These are phyloP conservation scores for Dunckerocampus dactyliophorus DNA, from an alignment of 2,113 vertebrate genomes.

Conservation along the genomic window DNA sequence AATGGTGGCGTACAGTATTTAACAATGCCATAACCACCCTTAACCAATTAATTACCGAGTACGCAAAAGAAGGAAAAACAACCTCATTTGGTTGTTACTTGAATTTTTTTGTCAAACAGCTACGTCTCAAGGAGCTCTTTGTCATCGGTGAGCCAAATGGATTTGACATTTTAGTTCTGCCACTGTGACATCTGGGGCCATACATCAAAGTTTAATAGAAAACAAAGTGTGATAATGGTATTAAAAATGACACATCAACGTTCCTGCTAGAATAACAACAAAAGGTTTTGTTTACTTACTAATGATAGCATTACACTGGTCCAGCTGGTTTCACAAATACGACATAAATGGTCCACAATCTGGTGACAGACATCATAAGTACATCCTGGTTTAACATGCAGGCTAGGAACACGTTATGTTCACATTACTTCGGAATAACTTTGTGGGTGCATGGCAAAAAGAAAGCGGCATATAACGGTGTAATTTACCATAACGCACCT, in stretches of 20 bases:
- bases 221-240: not conserved
- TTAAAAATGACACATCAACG: not conserved
- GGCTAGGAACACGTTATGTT: too few relatives aligned
- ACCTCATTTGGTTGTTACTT: not conserved
- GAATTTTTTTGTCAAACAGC: conserved; percentile 14
- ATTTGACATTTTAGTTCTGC: conserved; percentile 9
- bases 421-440: too few relatives aligned
- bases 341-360: too few relatives aligned
- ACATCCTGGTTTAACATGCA: too few relatives aligned
- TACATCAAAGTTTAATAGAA: conserved; percentile 16
- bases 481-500: too few relatives aligned
- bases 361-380: too few relatives aligned
- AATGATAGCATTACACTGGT: not conserved
- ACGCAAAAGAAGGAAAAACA: conserved; percentile 68
- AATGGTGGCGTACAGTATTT: not conserved
- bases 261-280: not conserved
- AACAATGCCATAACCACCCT: not conserved
- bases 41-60: conserved; percentile 75
- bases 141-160: conserved; percentile 32
- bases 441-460: too few relatives aligned
- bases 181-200: conserved; percentile 6
- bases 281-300: not conserved
- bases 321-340: not conserved
- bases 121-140: conserved; percentile 15
- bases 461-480: too few relatives aligned